A percentile compares a stretch with the other conserved stretches of the same genome.
Evolutionary conservation across 2,113 vertebrate species (phyloP).

Genomic region (Benitochromis conjunctus): DNA sequence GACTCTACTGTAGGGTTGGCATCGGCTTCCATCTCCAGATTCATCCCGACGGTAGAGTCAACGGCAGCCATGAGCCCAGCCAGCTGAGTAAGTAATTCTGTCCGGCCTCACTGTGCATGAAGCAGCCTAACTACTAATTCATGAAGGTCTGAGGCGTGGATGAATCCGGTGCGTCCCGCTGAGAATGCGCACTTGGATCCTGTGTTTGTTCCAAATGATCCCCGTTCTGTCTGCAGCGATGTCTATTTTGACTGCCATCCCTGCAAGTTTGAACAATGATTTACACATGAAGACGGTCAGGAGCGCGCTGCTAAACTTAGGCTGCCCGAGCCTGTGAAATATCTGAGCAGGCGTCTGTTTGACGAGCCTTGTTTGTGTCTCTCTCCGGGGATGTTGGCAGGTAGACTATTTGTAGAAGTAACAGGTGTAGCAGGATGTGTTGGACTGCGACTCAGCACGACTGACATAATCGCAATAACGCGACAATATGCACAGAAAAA

Average conservation of each 20-base stretch:
- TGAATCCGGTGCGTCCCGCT: neutral
- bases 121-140: neutral
- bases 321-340: neutral
- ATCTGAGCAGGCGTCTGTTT: slow-evolving; percentile 16
- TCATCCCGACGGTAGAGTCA: slow-evolving; percentile 92
- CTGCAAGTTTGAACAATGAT: neutral
- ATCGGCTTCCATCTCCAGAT: slow-evolving; percentile 98
- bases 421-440: slow-evolving; percentile 74
- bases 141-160: neutral
- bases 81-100: slow-evolving; percentile 84
- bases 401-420: slow-evolving; percentile 61
- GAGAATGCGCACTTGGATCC: neutral
- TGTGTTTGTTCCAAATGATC: neutral
- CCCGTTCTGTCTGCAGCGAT: neutral
- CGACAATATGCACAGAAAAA: neutral
- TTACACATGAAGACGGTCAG: neutral
- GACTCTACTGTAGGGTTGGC: slow-evolving; percentile 91
- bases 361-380: slow-evolving; percentile 30
- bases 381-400: slow-evolving; percentile 48
- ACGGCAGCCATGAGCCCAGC: slow-evolving; percentile 89
- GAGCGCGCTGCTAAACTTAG: slow-evolving; percentile 24
- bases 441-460: slow-evolving; percentile 35
- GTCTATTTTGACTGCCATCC: neutral
- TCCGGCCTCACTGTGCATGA: neutral
- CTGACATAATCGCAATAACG: slow-evolving; percentile 32